Conservation (phyloP, 2,888 invertebrate genomes). For the Micropterix aruncella region DNA sequence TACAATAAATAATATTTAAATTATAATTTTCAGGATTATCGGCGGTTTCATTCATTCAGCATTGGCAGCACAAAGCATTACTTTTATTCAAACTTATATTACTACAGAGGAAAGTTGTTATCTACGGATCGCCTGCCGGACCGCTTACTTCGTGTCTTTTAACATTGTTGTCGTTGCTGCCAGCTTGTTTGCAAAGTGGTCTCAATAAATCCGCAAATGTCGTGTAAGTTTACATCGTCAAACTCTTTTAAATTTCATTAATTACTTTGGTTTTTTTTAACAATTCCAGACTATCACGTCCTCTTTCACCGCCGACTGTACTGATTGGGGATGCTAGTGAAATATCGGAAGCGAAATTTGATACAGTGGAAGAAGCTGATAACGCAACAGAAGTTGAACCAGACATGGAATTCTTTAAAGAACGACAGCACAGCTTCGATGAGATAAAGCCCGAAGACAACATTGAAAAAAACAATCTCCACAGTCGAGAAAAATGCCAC, state of each 20-base stretch:
- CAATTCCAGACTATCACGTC: conserved; percentile 25
- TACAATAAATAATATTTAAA: conserved; percentile 4
- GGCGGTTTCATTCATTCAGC: conserved; percentile 62
- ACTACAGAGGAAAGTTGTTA: conserved; percentile 77
- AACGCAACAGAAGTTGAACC: not conserved
- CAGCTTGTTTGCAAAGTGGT: conserved; percentile 77
- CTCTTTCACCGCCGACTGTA: conserved; percentile 24
- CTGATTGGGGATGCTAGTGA: not conserved
- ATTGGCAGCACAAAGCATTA: conserved; percentile 85
- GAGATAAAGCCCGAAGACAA: conserved; percentile 25
- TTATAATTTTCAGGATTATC: conserved; percentile 54
- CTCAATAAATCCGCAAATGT: conserved; percentile 72
- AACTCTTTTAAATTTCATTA: too few relatives aligned
- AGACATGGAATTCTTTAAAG: not conserved
- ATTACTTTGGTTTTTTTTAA: too few relatives aligned
- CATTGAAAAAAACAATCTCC: conserved; percentile 24
- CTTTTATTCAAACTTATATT: conserved; percentile 85
- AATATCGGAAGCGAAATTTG: not conserved
- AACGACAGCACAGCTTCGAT: conserved; percentile 25
- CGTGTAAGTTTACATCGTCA: conserved; percentile 31
- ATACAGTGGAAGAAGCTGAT: not conserved
- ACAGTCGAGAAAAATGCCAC: conserved; percentile 32
- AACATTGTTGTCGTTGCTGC: conserved; percentile 80
- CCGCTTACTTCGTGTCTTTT: conserved; percentile 76
- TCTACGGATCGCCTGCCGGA: conserved; percentile 87